Evolutionary conservation across 1,140 invertebrate species (phyloP).

Genomic region (Aricia agestis): DNA sequence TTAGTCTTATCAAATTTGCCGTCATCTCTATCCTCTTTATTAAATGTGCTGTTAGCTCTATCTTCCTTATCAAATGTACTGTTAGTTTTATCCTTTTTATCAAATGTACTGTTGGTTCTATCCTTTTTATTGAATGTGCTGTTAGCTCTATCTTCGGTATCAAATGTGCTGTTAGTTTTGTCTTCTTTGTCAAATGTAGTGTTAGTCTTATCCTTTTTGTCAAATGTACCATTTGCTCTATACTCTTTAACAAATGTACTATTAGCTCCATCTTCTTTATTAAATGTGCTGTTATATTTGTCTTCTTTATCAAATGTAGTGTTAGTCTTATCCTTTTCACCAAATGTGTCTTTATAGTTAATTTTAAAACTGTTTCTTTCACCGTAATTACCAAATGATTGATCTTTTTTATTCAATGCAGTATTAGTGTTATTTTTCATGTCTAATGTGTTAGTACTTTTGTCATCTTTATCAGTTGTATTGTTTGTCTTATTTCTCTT

Average conservation of each 20-base stretch:
- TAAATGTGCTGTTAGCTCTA: too few relatives aligned
- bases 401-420: too few relatives aligned
- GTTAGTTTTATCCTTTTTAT: slow-evolving; percentile 22
- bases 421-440: too few relatives aligned
- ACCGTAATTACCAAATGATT: slow-evolving; percentile 2
- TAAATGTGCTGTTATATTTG: neutral
- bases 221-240: neutral
- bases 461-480: too few relatives aligned
- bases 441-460: too few relatives aligned
- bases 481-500: too few relatives aligned
- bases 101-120: neutral
- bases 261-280: slow-evolving; percentile 22
- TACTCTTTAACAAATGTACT: slow-evolving; percentile 25
- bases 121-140: neutral
- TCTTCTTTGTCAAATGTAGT: slow-evolving; percentile 14
- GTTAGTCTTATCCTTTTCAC: too few relatives aligned
- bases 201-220: slow-evolving; percentile 18
- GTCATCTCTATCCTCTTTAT: slow-evolving; percentile 15
- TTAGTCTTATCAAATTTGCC: slow-evolving; percentile 13
- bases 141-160: slow-evolving; percentile 6
- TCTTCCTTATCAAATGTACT: slow-evolving; percentile 18
- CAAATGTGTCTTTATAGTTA: too few relatives aligned
- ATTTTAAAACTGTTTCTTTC: too few relatives aligned
- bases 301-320: neutral
- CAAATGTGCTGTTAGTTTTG: slow-evolving; percentile 17